Conservation (phyloP, 2,797 vertebrate species). For the Perodicticus potto region DNA sequence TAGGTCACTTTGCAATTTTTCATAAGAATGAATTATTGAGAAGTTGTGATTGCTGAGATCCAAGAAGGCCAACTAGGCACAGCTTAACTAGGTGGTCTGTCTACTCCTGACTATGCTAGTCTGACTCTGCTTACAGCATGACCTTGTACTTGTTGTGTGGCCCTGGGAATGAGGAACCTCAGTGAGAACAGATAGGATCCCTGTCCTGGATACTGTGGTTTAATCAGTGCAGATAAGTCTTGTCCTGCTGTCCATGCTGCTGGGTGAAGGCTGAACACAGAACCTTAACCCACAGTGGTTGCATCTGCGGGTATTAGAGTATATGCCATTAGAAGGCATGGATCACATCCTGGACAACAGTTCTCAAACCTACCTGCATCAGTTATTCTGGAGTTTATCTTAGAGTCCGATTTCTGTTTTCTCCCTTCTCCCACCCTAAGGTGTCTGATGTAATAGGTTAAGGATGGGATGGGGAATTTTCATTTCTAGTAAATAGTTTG, state of each 20-base stretch:
- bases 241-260: neutral
- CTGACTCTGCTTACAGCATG: neutral
- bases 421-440: neutral
- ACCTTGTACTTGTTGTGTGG: neutral
- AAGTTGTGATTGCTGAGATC: neutral
- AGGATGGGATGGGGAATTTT: neutral
- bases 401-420: constrained; percentile 13
- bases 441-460: neutral
- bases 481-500: neutral
- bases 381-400: neutral
- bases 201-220: neutral
- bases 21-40: neutral
- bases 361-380: neutral
- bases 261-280: neutral
- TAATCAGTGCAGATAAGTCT: neutral
- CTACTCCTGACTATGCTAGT: neutral
- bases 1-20: neutral
- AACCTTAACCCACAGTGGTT: neutral
- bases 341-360: neutral
- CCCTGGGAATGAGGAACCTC: neutral
- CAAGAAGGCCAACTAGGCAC: neutral
- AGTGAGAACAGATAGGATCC: neutral
- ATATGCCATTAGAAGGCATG: neutral
- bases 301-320: neutral
- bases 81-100: neutral